Conservation (phyloP, 2,888 invertebrate species). For the Acanthococcus lagerstroemiae region DNA sequence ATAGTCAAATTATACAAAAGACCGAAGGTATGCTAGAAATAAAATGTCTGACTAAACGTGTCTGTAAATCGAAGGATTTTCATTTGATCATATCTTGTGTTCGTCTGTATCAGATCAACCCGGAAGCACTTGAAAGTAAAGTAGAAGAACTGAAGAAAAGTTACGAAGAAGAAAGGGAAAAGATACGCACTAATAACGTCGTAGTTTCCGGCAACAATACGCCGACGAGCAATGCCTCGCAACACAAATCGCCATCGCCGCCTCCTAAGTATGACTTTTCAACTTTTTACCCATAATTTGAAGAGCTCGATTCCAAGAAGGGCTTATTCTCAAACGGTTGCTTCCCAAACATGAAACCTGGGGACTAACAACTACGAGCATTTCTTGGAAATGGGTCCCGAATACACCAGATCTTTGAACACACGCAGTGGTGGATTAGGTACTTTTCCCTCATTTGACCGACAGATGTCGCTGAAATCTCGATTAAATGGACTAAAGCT, state of each 20-base stretch:
- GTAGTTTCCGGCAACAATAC: constrained; percentile 23
- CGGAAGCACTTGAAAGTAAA: constrained; percentile 12
- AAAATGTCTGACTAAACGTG: background rate
- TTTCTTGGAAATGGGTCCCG: no score
- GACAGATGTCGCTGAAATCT: no score
- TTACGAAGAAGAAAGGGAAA: constrained; percentile 20
- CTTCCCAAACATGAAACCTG: no score
- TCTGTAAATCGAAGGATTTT: background rate
- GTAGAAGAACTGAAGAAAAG: constrained; percentile 15
- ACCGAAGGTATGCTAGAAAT: constrained; percentile 51
- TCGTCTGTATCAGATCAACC: constrained; percentile 21
- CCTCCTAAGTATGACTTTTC: constrained; percentile 29
- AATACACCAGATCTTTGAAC: no score
- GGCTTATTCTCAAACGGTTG: no score
- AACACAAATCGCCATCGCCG: constrained; percentile 4
- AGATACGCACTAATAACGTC: background rate
- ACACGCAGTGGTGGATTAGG: no score
- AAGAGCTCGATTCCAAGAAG: no score
- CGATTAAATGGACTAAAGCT: no score
- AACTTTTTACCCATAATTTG: no score
- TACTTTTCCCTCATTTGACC: no score
- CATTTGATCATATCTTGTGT: no score
- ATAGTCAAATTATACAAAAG: constrained; percentile 77
- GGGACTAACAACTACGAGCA: no score
- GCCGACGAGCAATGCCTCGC: constrained; percentile 12